These are phyloP conservation scores for Ricordea florida DNA, from an alignment of 92 coral and sea anemone genomes.

Conservation along the genomic window DNA sequence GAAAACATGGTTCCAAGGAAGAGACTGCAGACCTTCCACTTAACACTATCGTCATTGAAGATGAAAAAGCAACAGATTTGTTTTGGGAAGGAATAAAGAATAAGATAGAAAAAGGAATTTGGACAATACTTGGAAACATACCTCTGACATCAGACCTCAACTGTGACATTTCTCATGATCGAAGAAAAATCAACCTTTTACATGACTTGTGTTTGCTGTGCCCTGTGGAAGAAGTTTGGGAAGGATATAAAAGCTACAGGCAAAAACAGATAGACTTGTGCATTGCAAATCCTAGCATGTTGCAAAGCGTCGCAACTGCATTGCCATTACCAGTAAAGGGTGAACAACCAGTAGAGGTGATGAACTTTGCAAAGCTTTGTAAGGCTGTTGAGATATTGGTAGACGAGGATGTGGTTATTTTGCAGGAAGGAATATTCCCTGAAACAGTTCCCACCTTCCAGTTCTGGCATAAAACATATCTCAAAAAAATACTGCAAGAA, in stretches of 20 bases:
- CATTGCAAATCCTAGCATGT: slow-evolving; percentile 30
- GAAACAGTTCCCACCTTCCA: slow-evolving; percentile 59
- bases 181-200: slow-evolving; percentile 51
- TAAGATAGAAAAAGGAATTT: slow-evolving; percentile 60
- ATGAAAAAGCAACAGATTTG: slow-evolving; percentile 53
- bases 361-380: slow-evolving; percentile 70
- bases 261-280: slow-evolving; percentile 56
- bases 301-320: slow-evolving; percentile 50
- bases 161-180: background rate
- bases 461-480: slow-evolving; percentile 56
- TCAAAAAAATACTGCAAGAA: slow-evolving; percentile 63
- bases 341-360: slow-evolving; percentile 58
- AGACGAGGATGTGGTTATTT: slow-evolving; percentile 57
- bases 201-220: slow-evolving; percentile 68
- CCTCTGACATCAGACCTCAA: slow-evolving; percentile 43
- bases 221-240: slow-evolving; percentile 67
- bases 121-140: slow-evolving; percentile 48
- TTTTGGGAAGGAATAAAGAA: slow-evolving; percentile 74
- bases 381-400: slow-evolving; percentile 76
- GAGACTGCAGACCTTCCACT: slow-evolving; percentile 23
- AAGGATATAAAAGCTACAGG: slow-evolving; percentile 67
- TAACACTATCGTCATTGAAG: slow-evolving; percentile 36
- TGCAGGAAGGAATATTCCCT: slow-evolving; percentile 60
- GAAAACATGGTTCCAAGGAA: background rate
- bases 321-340: slow-evolving; percentile 26